Conservation (phyloP, 2,113 vertebrate genomes). For the Chaetops frenatus region DNA sequence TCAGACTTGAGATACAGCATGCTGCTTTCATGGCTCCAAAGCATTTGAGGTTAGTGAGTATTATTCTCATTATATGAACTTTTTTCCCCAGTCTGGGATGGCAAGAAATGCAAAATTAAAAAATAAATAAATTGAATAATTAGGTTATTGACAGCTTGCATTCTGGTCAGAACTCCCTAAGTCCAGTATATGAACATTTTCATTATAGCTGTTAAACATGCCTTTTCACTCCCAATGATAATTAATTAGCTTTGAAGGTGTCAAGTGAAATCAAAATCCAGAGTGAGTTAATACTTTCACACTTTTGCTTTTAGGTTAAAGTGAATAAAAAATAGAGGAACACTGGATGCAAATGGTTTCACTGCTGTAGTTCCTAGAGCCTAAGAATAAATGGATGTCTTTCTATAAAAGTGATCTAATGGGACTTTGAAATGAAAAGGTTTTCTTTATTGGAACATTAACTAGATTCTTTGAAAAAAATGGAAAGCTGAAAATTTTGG, state of each 20-base stretch:
- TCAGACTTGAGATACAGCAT: not conserved
- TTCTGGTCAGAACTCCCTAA: not conserved
- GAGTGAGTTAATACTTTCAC: not conserved
- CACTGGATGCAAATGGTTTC: not conserved
- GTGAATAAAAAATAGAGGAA: not conserved
- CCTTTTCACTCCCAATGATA: not conserved
- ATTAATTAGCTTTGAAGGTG: not conserved
- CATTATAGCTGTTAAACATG: not conserved
- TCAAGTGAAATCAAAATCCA: not conserved
- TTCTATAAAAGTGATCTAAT: not conserved
- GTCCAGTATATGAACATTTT: not conserved
- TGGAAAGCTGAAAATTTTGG: not conserved
- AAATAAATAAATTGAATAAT: not conserved
- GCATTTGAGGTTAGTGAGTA: not conserved
- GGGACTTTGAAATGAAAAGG: constrained; percentile 4
- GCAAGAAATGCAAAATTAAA: not conserved
- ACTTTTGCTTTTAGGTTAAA: not conserved
- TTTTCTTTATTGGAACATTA: not conserved
- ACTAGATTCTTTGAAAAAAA: constrained; percentile 26
- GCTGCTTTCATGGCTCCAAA: not conserved
- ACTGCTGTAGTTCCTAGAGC: not conserved
- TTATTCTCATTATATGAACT: not conserved
- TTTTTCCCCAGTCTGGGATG: not conserved
- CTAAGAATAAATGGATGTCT: not conserved
- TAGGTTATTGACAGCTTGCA: not conserved